A percentile compares a stretch with the other conserved stretches of the same genome.
phyloP scores from a whole-genome alignment of 2,888 invertebrate species.

The Baccha elongata region DNA sequence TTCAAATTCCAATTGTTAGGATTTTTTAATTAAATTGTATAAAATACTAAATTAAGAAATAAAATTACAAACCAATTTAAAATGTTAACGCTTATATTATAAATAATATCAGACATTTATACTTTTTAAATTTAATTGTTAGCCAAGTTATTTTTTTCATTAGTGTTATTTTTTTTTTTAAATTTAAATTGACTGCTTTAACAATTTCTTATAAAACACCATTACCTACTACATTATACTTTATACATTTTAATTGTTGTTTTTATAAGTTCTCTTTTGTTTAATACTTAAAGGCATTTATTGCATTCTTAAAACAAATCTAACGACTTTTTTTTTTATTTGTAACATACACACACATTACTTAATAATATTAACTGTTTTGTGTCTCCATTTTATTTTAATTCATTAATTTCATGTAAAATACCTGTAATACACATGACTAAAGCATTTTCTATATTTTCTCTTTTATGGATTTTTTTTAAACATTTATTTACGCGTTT shows the following conservation, averaged over 20 bases:
- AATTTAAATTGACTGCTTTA: conserved; percentile 19
- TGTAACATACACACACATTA: conserved; percentile 43
- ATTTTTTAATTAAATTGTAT: background rate
- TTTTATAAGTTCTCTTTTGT: conserved; percentile 31
- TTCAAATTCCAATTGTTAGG: too few relatives aligned
- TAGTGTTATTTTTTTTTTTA: conserved; percentile 3
- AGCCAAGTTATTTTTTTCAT: conserved; percentile 6
- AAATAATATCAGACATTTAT: conserved; percentile 28
- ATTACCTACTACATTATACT: conserved; percentile 38
- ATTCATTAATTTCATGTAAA: conserved; percentile 50
- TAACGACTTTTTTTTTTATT: conserved; percentile 38
- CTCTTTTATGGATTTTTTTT: conserved; percentile 58
- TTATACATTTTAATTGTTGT: conserved; percentile 16
- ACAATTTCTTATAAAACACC: conserved; percentile 57
- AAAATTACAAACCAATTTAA: too few relatives aligned
- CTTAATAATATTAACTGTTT: conserved; percentile 15
- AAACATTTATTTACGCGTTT: conserved; percentile 46
- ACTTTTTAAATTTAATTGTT: background rate
- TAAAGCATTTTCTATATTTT: conserved; percentile 59
- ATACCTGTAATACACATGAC: conserved; percentile 70
- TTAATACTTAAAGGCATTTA: conserved; percentile 69
- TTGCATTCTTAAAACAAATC: conserved; percentile 70
- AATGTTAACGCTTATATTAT: background rate
- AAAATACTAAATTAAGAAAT: background rate
- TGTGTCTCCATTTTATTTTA: conserved; percentile 40